Conservation (phyloP, 2,113 vertebrate genomes). For the Chamaea fasciata region DNA sequence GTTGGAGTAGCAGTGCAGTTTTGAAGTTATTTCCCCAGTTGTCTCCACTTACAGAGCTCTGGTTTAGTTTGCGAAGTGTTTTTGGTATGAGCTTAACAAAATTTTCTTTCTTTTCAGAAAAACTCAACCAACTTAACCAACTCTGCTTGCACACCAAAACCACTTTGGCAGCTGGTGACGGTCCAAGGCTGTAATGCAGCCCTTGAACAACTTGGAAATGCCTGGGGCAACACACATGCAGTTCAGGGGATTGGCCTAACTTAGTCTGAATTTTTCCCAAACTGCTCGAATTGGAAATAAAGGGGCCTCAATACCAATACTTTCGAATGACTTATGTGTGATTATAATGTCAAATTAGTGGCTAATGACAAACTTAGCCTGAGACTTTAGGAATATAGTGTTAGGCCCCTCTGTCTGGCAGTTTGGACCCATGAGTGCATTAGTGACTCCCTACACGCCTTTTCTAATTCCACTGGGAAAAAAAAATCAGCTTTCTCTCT, state of each 20-base stretch:
- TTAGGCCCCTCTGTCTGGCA: not conserved
- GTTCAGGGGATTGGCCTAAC: not conserved
- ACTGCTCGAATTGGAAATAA: not conserved
- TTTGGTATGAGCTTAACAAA: not conserved
- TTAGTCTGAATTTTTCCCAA: not conserved
- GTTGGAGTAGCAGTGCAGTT: not conserved
- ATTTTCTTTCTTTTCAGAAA: not conserved
- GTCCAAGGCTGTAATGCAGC: not conserved
- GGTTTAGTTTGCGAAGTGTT: not conserved
- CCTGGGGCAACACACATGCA: not conserved
- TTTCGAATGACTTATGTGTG: not conserved
- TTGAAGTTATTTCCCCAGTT: constrained; percentile 8
- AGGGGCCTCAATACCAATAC: not conserved
- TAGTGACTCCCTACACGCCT: not conserved
- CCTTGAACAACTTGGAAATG: not conserved
- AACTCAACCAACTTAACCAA: not conserved
- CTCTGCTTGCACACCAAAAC: not conserved
- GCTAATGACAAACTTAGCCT: not conserved
- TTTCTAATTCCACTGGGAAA: constrained; percentile 30
- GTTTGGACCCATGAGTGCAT: not conserved
- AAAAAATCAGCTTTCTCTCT: not conserved
- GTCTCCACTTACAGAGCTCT: not conserved
- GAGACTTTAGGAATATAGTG: not conserved
- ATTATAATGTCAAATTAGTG: not conserved
- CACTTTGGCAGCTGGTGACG: not conserved